These are phyloP conservation scores for Zootoca vivipara DNA, from an alignment of 2,113 vertebrate species.

Conservation along the genomic window DNA sequence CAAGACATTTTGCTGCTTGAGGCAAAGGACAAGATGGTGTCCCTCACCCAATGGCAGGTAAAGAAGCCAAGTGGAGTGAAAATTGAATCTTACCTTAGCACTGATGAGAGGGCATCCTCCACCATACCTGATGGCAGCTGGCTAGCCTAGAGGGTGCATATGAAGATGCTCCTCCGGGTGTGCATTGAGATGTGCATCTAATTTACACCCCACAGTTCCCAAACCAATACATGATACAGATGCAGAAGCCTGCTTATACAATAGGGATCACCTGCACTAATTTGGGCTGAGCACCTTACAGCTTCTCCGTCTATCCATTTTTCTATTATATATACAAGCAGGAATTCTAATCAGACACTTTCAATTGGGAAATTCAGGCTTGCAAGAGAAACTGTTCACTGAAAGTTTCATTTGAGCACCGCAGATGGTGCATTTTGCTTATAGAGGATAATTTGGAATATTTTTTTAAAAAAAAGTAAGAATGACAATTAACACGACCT, in stretches of 20 bases:
- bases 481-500: slow-evolving; percentile 27
- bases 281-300: not conserved
- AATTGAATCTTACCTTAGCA: no score
- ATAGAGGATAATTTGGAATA: slow-evolving; percentile 2
- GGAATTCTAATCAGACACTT: slow-evolving; percentile 17
- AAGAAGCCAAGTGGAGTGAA: no score
- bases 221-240: not conserved
- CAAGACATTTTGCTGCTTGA: no score
- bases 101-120: no score
- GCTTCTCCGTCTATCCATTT: not conserved
- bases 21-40: no score
- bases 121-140: no score
- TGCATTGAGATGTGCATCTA: not conserved
- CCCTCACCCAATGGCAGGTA: no score
- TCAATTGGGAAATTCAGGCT: not conserved
- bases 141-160: not conserved
- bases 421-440: slow-evolving; percentile 18
- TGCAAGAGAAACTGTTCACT: not conserved
- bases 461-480: slow-evolving; percentile 12
- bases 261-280: not conserved
- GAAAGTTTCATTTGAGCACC: slow-evolving; percentile 25
- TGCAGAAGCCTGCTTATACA: not conserved
- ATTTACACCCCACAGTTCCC: not conserved
- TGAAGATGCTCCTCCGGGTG: not conserved
- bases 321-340: not conserved